phyloP scores from a whole-genome alignment of 2,797 vertebrate genomes.

The Enteromius unitaeniatus region DNA sequence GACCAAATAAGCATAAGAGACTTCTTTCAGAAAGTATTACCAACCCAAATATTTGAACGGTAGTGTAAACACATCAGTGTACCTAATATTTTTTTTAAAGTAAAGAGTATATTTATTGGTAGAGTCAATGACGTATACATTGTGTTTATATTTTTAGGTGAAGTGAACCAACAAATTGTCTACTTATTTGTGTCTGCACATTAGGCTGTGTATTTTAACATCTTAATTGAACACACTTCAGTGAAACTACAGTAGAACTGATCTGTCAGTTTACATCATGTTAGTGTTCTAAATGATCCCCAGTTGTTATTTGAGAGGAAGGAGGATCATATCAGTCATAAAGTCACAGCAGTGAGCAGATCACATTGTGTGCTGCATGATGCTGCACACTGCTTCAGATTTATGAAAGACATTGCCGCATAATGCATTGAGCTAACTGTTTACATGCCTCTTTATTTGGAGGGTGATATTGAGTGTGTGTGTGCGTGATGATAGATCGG shows the following conservation, averaged over 20 bases:
- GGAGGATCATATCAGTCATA: constrained; percentile 34
- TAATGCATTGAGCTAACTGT: constrained; percentile 51
- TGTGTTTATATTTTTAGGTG: neutral
- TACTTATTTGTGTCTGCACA: neutral
- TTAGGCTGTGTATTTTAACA: neutral
- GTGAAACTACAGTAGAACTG: neutral
- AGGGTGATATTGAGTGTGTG: constrained; percentile 1
- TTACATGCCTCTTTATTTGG: constrained; percentile 33
- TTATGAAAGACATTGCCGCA: constrained; percentile 54
- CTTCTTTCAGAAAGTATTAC: neutral
- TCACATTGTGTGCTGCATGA: constrained; percentile 37
- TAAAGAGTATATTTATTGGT: neutral
- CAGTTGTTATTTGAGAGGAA: constrained; percentile 3
- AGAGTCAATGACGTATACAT: neutral
- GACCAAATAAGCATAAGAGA: neutral
- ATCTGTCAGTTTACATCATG: neutral
- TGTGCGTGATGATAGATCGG: constrained; percentile 22
- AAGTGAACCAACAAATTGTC: neutral
- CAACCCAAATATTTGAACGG: neutral
- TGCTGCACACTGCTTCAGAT: constrained; percentile 41
- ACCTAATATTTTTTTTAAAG: neutral
- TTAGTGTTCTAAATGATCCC: neutral
- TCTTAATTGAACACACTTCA: neutral
- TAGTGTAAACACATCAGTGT: neutral
- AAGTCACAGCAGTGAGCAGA: constrained; percentile 44